Conservation (phyloP, 2,113 vertebrate species). For the Odobenus rosmarus region DNA sequence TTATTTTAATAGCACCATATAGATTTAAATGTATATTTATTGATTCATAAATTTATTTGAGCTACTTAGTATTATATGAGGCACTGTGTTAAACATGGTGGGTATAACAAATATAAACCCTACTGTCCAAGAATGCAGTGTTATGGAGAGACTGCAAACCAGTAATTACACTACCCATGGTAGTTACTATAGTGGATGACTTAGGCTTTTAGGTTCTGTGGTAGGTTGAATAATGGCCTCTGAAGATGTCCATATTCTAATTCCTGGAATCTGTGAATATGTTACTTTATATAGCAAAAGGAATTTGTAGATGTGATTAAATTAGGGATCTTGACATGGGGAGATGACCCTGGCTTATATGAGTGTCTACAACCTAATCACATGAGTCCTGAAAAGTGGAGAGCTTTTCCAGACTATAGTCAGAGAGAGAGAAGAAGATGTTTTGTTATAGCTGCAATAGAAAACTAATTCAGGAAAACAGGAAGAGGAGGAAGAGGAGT, state of each 20-base stretch:
- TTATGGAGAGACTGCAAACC: not conserved
- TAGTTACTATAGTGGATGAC: not conserved
- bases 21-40: not conserved
- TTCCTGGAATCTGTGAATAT: not conserved
- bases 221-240: not conserved
- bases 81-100: not conserved
- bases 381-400: not conserved
- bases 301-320: not conserved
- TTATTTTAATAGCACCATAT: not conserved
- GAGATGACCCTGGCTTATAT: not conserved
- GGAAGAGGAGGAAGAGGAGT: not conserved
- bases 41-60: constrained; percentile 11
- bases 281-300: not conserved
- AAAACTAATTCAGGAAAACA: not conserved
- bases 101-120: not conserved
- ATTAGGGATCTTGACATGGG: not conserved
- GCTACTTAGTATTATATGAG: not conserved
- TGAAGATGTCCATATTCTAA: not conserved
- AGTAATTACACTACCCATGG: not conserved
- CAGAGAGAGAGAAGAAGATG: not conserved
- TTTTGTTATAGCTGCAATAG: not conserved
- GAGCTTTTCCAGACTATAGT: not conserved
- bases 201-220: not conserved
- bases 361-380: not conserved
- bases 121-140: not conserved